Percentiles rank a stretch among this genome's conserved stretches.
Conservation (phyloP, 2,797 vertebrate genomes). For the Crenuchus spilurus region DNA sequence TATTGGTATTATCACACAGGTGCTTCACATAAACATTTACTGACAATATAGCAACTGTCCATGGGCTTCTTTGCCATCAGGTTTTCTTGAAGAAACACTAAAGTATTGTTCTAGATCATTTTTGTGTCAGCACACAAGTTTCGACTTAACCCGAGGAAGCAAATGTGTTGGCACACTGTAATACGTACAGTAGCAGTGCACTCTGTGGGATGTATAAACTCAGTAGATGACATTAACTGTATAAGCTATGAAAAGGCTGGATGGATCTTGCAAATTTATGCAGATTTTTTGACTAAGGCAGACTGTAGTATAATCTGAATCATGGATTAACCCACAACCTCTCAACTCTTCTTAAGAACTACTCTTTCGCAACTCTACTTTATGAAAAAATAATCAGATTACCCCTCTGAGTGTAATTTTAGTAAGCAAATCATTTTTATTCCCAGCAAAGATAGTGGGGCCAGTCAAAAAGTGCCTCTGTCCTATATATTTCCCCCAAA, state of each 20-base stretch:
- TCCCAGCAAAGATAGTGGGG: conserved; percentile 8
- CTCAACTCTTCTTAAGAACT: not conserved
- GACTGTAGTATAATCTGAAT: not conserved
- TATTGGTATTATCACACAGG: too few species aligned
- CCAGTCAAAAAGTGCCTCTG: conserved; percentile 22
- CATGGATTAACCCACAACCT: conserved; percentile 1
- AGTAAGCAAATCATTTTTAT: conserved; percentile 20
- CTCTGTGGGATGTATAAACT: not conserved
- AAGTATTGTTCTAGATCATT: too few species aligned
- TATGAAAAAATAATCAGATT: conserved; percentile 20
- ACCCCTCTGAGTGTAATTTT: not conserved
- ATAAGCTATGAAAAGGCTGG: not conserved
- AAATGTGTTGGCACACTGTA: not conserved
- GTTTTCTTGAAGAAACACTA: too few species aligned
- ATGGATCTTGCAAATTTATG: not conserved
- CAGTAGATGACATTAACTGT: not conserved
- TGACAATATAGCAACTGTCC: too few species aligned
- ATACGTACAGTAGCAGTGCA: not conserved
- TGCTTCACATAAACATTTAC: too few species aligned
- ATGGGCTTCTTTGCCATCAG: too few species aligned
- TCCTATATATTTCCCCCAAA: conserved; percentile 3
- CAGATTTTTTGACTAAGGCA: not conserved
- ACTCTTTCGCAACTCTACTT: conserved; percentile 8
- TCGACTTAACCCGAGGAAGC: not conserved
- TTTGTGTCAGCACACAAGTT: not conserved